Base-by-base conservation (phyloP, 2,888 invertebrate genomes). In the Mesopsocus fuscifrons region DNA sequence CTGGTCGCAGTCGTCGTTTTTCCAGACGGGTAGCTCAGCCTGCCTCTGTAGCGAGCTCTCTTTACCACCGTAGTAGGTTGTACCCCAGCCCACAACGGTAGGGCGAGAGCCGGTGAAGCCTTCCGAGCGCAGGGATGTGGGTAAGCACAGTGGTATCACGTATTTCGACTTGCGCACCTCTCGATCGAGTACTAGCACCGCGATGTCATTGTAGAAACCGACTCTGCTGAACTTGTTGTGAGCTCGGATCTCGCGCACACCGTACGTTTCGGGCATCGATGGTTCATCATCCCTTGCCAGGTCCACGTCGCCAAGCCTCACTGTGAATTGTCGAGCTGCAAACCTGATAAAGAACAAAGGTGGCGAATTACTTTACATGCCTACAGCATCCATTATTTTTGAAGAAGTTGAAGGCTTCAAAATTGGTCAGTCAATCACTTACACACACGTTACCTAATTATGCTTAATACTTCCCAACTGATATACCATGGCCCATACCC, bases 171-270 rank as follows among this genome's bases (percentile, higher is more conserved):
- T 83, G 42, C 76, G 72, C 2, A 82, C 85, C 17, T 77, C 74
- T 41, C 77, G 68, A 30, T 62, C 75, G 20, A 88, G 60, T 49
- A 78, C 75, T 34, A 88, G 63, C n/a, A 88, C 60, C 1, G 92
- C 94, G 46, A 95, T 84, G 56, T 94, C 94, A 52, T 94, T 92
- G 60, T 88, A 91, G 60, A 83, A 91, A n/a, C 89, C 89, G 45
- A 85, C 79, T 42, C 88, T 69, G 6, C 81, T 83, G 64, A 91
- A 91, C 55, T 81, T 64, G 16, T 81, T 77, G 62, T 91, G 91
- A 0, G 85, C 82, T 31, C 75, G 69, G 20, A 88, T 81, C 47
- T 78, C 78, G 13, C 71, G 67, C 16, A 88, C 87, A 3, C 74
- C 67, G 54, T 80, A 74, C 1, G 84, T 84, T 42, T 80, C 77